phyloP scores from a whole-genome alignment of 2,113 vertebrate species.

The Amia ocellicauda region DNA sequence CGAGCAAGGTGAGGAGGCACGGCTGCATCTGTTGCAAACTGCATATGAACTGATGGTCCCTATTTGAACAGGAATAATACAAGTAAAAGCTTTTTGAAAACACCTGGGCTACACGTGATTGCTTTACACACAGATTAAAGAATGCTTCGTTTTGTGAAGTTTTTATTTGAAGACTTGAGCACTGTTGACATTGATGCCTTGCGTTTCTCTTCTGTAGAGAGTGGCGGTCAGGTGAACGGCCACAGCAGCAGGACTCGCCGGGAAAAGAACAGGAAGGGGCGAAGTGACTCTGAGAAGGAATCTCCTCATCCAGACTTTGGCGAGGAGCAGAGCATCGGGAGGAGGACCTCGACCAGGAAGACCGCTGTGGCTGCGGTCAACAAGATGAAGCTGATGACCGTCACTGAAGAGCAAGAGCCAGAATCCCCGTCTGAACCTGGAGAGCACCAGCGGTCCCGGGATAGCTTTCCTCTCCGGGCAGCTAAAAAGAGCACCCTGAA shows the following conservation, averaged over 20 bases:
- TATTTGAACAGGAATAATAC: too few relatives aligned
- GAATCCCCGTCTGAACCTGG: slow-evolving; percentile 25
- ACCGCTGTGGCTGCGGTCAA: slow-evolving; percentile 29
- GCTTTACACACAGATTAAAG: too few relatives aligned
- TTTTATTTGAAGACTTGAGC: not conserved
- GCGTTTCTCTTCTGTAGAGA: slow-evolving; percentile 34
- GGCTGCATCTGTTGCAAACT: too few relatives aligned
- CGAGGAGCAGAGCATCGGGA: slow-evolving; percentile 16
- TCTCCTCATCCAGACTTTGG: slow-evolving; percentile 22
- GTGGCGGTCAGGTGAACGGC: slow-evolving; percentile 52
- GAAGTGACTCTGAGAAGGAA: slow-evolving; percentile 46
- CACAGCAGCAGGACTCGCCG: slow-evolving; percentile 40
- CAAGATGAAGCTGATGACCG: slow-evolving; percentile 41
- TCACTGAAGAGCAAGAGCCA: slow-evolving; percentile 44
- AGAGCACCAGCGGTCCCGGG: slow-evolving; percentile 29
- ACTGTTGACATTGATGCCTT: not conserved
- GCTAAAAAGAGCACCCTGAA: not conserved
- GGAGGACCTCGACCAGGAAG: slow-evolving; percentile 39
- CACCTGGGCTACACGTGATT: too few relatives aligned
- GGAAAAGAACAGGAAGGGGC: slow-evolving; percentile 5
- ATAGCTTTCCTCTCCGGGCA: too few relatives aligned
- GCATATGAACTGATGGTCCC: too few relatives aligned
- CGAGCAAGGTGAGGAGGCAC: not conserved
- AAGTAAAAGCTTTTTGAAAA: too few relatives aligned
- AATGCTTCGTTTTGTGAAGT: too few relatives aligned